Evolutionary conservation across 2,888 invertebrate species (phyloP), one percentile per base, ranked within the genome.

Genomic region (Tromatobia lineatoria): DNA sequence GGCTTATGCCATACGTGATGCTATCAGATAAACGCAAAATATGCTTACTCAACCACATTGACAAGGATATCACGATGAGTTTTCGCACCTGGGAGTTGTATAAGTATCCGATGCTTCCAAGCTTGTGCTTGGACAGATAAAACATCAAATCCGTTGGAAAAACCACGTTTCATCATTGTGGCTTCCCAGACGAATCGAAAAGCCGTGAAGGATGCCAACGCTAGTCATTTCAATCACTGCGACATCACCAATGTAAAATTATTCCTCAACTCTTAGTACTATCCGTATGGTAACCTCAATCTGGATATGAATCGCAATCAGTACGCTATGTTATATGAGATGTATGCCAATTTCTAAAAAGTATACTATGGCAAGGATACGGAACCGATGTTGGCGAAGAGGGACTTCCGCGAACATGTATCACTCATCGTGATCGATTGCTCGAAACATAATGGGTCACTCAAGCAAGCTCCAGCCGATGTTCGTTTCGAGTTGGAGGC

Each of bases 51-150:
- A 78, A 81, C n/a, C 80, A 80, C 57, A 80, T 87, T 45, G 67
- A 57, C n/a, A 85, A 82, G 73, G 78, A 88, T 66, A 50, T 61
- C 20, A 76, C 86, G 11, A 74, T 86, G 59, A 85, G 83, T 81
- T 93, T 92, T 83, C 82, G 93, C 79, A 91, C 89, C 38, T 93
- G 93, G 93, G 92, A 93, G 71, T 66, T 94, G 25, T 91, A 92
- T 85, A 91, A 92, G 86, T 93, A 92, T 87, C 93, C 93, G 0
- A 15, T 89, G 66, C 81, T 94, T 79, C 93, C 91, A 7, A 84
- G n/a, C n/a, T n/a, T n/a, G 76, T 74, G 90, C 91, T 20, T 92
- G 80, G 89, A 90, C 81, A 84, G 89, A 88, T 42, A 87, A 88
- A 83, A 92, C 92, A 25, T 84, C 90, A 13, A 87, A 87, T 15